Conservation (phyloP, 2,888 invertebrate genomes). For the Melolontha melolontha region DNA sequence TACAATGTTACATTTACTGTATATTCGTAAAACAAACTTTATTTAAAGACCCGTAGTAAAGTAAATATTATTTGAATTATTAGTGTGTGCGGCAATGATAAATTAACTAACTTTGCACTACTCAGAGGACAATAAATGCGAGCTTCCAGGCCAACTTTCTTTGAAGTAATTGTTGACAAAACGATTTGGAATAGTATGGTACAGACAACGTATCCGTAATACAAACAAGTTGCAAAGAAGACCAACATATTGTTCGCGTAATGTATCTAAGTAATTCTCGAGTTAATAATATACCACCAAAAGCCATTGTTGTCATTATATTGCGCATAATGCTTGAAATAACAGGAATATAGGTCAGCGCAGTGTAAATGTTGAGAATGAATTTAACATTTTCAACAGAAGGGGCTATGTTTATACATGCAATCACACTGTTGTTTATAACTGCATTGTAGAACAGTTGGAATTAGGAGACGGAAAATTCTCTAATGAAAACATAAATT, state of each 20-base stretch:
- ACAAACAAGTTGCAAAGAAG: slow-evolving; percentile 23
- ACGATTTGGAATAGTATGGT: slow-evolving; percentile 2
- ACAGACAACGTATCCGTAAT: slow-evolving; percentile 17
- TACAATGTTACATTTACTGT: no score
- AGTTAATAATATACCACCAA: slow-evolving; percentile 27
- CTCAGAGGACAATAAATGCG: no score
- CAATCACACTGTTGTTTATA: no score
- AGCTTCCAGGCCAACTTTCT: neutral
- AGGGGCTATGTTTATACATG: no score
- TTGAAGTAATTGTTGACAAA: slow-evolving; percentile 1
- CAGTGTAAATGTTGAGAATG: slow-evolving; percentile 15
- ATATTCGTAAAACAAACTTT: no score
- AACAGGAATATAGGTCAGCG: slow-evolving; percentile 29
- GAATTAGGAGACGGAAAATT: no score
- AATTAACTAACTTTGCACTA: no score
- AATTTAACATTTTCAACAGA: no score
- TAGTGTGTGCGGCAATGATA: no score
- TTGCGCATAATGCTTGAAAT: slow-evolving; percentile 1
- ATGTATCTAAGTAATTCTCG: slow-evolving; percentile 22
- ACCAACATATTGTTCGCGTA: slow-evolving; percentile 28
- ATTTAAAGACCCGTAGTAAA: no score
- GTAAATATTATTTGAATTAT: no score
- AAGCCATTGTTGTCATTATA: slow-evolving; percentile 17
- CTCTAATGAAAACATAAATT: no score
- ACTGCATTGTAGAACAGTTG: slow-evolving; percentile 5